Evolutionary conservation across 2,888 invertebrate genomes (phyloP).

Genomic region (Cyclophora albipunctata): DNA sequence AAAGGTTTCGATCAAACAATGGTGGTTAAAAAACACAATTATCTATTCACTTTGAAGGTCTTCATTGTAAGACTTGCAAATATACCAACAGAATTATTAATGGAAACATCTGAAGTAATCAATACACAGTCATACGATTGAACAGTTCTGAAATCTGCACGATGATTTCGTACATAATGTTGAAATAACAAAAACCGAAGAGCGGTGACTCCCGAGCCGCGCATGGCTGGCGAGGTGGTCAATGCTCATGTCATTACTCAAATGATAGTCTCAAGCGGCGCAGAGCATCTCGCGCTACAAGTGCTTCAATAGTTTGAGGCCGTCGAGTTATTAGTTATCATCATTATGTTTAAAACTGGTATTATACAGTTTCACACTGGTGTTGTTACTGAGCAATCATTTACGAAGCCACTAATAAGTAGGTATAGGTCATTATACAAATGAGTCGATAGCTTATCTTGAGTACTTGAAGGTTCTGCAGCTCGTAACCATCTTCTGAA

Average conservation of each 20-base stretch:
- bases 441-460: no score
- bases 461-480: no score
- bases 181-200: background rate
- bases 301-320: background rate
- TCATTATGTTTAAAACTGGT: background rate
- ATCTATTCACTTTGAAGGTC: slow-evolving; percentile 3
- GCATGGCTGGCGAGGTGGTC: no score
- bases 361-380: background rate
- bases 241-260: no score
- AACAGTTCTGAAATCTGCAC: no score
- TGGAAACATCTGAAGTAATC: no score
- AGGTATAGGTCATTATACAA: no score
- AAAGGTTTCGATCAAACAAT: no score
- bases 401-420: background rate
- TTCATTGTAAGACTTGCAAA: background rate
- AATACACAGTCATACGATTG: no score
- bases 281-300: background rate
- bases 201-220: background rate
- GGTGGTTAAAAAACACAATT: no score
- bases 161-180: background rate
- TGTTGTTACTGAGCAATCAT: background rate
- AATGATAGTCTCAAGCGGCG: no score
- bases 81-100: background rate
- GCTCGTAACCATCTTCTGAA: no score
- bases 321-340: background rate